phyloP scores from a whole-genome alignment of 1,140 invertebrate species.

The Mactra quadrangularis region DNA sequence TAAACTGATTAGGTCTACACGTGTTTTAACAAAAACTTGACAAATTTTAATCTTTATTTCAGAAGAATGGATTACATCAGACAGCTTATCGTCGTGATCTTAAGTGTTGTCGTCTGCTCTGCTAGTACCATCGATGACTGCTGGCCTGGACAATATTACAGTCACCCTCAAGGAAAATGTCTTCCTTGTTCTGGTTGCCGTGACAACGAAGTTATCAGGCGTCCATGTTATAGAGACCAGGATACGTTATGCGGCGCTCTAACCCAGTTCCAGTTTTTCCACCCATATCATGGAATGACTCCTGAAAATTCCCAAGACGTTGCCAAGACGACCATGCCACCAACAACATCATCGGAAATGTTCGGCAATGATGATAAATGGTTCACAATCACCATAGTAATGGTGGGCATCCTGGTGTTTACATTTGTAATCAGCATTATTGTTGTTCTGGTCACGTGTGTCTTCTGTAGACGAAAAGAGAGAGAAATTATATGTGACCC shows the following conservation, averaged over 20 bases:
- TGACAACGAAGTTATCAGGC: conserved; percentile 5
- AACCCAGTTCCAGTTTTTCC: conserved; percentile 2
- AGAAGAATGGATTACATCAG: conserved; percentile 35
- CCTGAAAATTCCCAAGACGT: not conserved
- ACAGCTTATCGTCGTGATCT: not conserved
- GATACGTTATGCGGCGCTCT: conserved; percentile 38
- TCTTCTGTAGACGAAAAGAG: conserved; percentile 35
- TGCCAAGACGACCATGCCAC: not conserved
- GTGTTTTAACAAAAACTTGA: no score
- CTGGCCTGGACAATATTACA: not conserved
- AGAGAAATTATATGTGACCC: conserved; percentile 45
- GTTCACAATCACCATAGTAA: conserved; percentile 54
- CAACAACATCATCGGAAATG: not conserved
- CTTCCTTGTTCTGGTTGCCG: conserved; percentile 8
- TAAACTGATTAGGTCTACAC: no score
- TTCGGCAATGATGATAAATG: conserved; percentile 28
- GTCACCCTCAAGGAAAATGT: not conserved
- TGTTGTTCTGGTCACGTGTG: conserved; percentile 14
- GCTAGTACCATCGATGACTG: not conserved
- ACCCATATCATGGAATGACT: not conserved
- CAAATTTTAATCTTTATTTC: not conserved
- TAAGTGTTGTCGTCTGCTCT: not conserved
- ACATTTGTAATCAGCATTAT: conserved; percentile 30
- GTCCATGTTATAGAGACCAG: conserved; percentile 14
- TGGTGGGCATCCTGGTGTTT: conserved; percentile 45